Conservation (phyloP, 2,888 invertebrate genomes). For the Mythimna lalbum region DNA sequence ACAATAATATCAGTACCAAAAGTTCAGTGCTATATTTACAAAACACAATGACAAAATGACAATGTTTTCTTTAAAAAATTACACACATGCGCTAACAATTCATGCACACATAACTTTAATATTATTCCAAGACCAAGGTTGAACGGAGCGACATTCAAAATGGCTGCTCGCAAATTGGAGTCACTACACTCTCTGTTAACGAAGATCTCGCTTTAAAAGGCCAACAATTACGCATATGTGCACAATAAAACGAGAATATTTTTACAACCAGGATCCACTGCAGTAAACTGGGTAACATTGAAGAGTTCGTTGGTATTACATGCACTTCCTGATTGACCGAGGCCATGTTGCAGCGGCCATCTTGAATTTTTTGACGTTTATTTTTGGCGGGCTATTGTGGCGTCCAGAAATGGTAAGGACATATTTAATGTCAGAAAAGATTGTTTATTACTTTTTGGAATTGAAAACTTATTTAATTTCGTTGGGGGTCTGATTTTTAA, state of each 20-base stretch:
- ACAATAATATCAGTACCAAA: background rate
- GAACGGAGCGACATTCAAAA: constrained; percentile 70
- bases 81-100: constrained; percentile 57
- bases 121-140: constrained; percentile 72
- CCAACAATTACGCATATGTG: constrained; percentile 73
- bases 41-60: background rate
- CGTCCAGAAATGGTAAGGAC: constrained; percentile 78
- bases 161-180: constrained; percentile 68
- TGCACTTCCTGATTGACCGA: constrained; percentile 87
- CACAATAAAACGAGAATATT: constrained; percentile 75
- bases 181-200: constrained; percentile 64
- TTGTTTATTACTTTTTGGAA: constrained; percentile 53
- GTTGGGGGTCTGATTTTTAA: background rate
- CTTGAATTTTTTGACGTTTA: constrained; percentile 88
- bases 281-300: constrained; percentile 86
- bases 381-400: constrained; percentile 85
- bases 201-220: constrained; percentile 76
- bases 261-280: constrained; percentile 75
- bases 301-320: constrained; percentile 89
- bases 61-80: constrained; percentile 27
- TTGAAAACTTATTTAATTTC: constrained; percentile 51
- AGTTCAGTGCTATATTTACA: background rate
- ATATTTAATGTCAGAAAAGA: constrained; percentile 61
- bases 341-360: constrained; percentile 84
- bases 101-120: constrained; percentile 52